A percentile compares a stretch with the other conserved stretches of the same genome.
Conservation (phyloP, 2,888 invertebrate genomes). For the Oscheius myriophilus region DNA sequence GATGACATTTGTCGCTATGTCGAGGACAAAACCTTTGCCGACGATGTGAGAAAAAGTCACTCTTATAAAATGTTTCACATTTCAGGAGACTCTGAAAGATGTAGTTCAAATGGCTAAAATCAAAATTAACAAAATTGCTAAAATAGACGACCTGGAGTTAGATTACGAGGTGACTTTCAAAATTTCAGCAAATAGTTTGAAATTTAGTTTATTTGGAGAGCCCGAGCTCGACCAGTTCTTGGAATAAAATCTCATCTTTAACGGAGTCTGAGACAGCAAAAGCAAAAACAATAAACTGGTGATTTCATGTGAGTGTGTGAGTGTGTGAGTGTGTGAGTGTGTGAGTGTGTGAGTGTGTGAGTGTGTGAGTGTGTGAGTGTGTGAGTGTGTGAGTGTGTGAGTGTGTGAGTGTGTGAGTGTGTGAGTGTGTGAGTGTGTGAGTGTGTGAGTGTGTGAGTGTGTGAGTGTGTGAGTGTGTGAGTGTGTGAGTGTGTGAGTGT, state of each 20-base stretch:
- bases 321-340: no score
- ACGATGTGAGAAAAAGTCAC: background rate
- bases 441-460: no score
- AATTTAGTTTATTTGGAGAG: conserved; percentile 19
- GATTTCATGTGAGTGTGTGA: no score
- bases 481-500: no score
- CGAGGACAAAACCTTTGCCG: conserved; percentile 70
- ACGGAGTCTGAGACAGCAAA: no score
- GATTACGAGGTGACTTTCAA: conserved; percentile 9
- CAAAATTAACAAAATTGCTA: conserved; percentile 9
- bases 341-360: no score
- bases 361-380: no score
- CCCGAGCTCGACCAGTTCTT: conserved; percentile 14
- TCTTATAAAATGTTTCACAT: background rate
- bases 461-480: no score
- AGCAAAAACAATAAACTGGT: no score
- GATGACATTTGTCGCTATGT: conserved; percentile 78
- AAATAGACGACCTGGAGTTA: conserved; percentile 18
- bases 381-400: no score
- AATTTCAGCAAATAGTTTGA: background rate
- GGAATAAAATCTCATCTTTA: conserved; percentile 20
- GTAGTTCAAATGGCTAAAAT: conserved; percentile 15
- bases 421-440: no score
- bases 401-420: no score
- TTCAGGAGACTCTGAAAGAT: conserved; percentile 17